These are phyloP conservation scores for Lates japonicus DNA, from an alignment of 2,797 vertebrate species.

Conservation along the genomic window DNA sequence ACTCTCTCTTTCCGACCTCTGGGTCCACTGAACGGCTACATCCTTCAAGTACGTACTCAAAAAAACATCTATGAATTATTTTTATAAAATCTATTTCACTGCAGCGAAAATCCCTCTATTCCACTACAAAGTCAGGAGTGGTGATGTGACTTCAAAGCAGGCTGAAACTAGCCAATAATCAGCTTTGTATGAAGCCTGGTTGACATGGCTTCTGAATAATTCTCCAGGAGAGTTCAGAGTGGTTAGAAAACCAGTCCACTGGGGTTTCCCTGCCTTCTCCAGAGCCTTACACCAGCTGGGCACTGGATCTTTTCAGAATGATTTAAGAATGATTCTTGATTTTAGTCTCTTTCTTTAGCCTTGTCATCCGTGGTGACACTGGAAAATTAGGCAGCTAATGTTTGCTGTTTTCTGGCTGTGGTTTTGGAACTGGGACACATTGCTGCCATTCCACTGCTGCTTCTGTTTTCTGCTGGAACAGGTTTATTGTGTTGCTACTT, in stretches of 20 bases:
- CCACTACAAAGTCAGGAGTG: conserved; percentile 16
- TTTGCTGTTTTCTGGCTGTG: too few species aligned
- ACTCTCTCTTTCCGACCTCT: background rate
- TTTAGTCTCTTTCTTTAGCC: too few species aligned
- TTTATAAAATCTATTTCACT: conserved; percentile 38
- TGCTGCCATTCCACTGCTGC: too few species aligned
- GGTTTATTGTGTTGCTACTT: too few species aligned
- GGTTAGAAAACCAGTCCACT: conserved; percentile 1
- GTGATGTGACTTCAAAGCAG: conserved; percentile 61
- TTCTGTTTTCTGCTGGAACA: too few species aligned
- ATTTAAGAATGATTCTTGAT: too few species aligned
- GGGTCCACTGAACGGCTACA: background rate
- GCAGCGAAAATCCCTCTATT: conserved; percentile 26
- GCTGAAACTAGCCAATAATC: conserved; percentile 66
- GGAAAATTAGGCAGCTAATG: too few species aligned
- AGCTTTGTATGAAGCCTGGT: conserved; percentile 58
- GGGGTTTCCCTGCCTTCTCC: conserved; percentile 9
- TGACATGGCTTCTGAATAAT: conserved; percentile 49
- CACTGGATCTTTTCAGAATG: too few species aligned
- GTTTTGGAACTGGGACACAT: too few species aligned
- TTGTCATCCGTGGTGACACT: too few species aligned
- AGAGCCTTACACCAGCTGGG: background rate
- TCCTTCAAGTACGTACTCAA: background rate
- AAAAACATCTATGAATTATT: conserved; percentile 28
- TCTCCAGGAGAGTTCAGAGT: conserved; percentile 33